Conservation (phyloP, 2,797 vertebrate species). For the Alosa sapidissima region DNA sequence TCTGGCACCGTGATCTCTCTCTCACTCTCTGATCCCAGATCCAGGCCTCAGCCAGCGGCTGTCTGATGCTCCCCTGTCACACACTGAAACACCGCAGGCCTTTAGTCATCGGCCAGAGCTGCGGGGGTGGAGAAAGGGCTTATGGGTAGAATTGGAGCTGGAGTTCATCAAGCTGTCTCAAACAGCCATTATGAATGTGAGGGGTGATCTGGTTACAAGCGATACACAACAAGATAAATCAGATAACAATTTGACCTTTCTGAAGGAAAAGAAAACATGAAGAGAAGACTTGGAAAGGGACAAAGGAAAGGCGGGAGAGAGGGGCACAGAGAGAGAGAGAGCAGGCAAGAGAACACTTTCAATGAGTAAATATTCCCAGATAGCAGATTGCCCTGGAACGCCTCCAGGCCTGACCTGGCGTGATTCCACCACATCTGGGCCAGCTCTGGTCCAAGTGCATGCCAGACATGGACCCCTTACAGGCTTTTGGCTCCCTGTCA, state of each 20-base stretch:
- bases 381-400: not conserved
- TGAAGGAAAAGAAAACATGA: not conserved
- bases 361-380: constrained; percentile 11
- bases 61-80: not conserved
- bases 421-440: not conserved
- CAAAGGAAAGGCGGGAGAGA: not conserved
- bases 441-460: not conserved
- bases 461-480: not conserved
- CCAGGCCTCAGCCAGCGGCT: not conserved
- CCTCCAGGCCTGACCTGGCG: not conserved
- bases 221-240: not conserved
- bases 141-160: not conserved
- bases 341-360: not conserved
- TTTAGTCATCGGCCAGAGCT: not conserved
- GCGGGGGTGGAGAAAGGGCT: not conserved
- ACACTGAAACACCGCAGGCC: not conserved
- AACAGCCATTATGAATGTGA: not conserved
- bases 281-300: not conserved
- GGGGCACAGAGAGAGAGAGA: constrained; percentile 10
- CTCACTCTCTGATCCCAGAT: not conserved
- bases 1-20: not conserved
- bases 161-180: constrained; percentile 10
- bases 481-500: not conserved
- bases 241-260: constrained; percentile 2
- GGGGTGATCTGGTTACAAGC: not conserved